Evolutionary conservation across 1,140 invertebrate species (phyloP), one percentile per base, ranked within the genome.

Genomic region (Drosophila seguyi): DNA sequence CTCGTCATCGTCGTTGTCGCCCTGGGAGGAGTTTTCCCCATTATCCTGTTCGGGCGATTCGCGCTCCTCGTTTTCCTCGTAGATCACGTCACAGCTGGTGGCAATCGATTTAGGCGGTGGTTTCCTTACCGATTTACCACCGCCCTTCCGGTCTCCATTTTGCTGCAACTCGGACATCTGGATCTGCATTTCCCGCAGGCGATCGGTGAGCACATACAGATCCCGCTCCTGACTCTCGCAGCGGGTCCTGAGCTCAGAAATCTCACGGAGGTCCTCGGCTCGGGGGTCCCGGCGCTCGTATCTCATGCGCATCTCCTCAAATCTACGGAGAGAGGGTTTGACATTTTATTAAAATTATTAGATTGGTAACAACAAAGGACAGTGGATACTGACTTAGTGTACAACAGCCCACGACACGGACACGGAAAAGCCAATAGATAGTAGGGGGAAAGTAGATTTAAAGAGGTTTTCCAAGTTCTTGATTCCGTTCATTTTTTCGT

Each of bases 171-270:
- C 80, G 11, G 82, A 62, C 80, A 90, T 81, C 55, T 92, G 82
- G 20, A 90, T 91, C 67, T 93, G 92, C 81, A 93, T 91, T 36
- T 93, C 92, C 8, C 92, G 75, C 58, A 93, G 59, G 10, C 90
- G 74, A 84, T 94, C 94, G 18, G 94, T 94, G 10, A 95, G 88
- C 25, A 93, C 91, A 18, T 93, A 93, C 13, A 95, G 73, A 75
- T 95, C 94, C 57, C 93, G 93, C 75, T 95, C 94, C 79, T 94
- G 94, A 47, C 94, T 93, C 10, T 94, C 94, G 56, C 94, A 93
- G 8, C 94, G 92, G 65, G 93, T 93, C 39, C 93, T 92, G 34
- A 95, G 68, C 60, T 94, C 94, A 20, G 93, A 92, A 31, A 95
- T 94, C 61, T 93, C 91, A 42, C 93, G 93, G 16, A 94, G 58